These are phyloP conservation scores for Puma concolor DNA, from an alignment of 2,113 vertebrate species.

Conservation along the genomic window DNA sequence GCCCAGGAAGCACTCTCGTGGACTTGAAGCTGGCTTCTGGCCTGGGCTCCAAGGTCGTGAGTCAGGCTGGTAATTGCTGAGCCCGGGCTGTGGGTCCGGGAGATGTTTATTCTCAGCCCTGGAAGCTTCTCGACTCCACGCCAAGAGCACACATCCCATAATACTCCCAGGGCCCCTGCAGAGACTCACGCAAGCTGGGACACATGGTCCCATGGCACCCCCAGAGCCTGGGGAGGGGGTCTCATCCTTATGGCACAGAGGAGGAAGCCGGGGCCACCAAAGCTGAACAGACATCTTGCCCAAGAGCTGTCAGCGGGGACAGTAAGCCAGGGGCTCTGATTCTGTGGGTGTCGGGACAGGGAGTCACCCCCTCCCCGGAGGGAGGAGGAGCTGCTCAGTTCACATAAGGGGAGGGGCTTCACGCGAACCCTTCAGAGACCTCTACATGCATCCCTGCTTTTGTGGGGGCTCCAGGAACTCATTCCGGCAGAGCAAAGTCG, in stretches of 20 bases:
- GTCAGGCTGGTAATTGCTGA: not conserved
- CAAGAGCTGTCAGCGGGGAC: no score
- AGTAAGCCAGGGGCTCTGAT: not conserved
- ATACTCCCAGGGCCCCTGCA: no score
- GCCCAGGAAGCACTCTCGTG: not conserved
- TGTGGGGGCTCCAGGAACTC: not conserved
- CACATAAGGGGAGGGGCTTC: not conserved
- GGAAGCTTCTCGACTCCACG: not conserved
- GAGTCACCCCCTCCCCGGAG: not conserved
- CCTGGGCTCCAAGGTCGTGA: not conserved
- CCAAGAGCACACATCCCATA: not conserved
- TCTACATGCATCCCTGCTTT: fast-evolving
- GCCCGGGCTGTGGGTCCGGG: not conserved
- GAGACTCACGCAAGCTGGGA: fast-evolving
- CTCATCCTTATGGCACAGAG: no score
- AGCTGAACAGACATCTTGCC: not conserved
- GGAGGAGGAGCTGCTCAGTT: not conserved
- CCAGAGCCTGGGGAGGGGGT: not conserved
- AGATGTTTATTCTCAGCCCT: not conserved
- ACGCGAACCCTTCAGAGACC: not conserved
- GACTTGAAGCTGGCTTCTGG: not conserved
- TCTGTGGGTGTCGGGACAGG: not conserved
- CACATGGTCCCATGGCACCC: not conserved
- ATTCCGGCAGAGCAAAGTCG: not conserved
- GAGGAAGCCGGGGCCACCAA: not conserved